phyloP scores from a whole-genome alignment of 2,113 vertebrate genomes.

The Saccopteryx leptura region DNA sequence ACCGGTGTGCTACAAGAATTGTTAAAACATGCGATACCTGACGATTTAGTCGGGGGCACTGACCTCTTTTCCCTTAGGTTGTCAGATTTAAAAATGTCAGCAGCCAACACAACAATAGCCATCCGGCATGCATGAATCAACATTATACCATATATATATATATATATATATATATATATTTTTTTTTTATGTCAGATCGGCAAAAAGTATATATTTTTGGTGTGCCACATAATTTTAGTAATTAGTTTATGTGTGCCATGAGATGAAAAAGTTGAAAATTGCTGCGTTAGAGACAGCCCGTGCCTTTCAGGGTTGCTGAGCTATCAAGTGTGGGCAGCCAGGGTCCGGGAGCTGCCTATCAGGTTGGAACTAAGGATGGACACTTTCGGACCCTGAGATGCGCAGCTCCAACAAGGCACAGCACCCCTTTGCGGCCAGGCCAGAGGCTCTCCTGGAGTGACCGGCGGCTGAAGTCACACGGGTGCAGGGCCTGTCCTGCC shows the following conservation, averaged over 20 bases:
- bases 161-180: too few relatives aligned
- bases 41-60: not conserved
- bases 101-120: not conserved
- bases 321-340: not conserved
- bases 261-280: not conserved
- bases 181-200: not conserved
- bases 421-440: not conserved
- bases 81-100: not conserved
- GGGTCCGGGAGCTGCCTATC: not conserved
- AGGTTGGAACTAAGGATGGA: not conserved
- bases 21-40: not conserved
- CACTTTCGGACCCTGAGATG: fast-evolving
- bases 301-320: not conserved
- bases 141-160: too few relatives aligned
- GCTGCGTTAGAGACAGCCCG: not conserved
- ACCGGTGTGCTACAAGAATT: fast-evolving
- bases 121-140: not conserved
- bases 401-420: not conserved
- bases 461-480: not conserved
- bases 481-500: not conserved
- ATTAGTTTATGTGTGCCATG: not conserved
- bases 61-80: not conserved
- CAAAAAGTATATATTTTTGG: too few relatives aligned
- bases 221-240: not conserved
- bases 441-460: not conserved